Evolutionary conservation across 2,113 vertebrate genomes (phyloP), one percentile per base, ranked within the genome.

Genomic region (Procapra przewalskii): DNA sequence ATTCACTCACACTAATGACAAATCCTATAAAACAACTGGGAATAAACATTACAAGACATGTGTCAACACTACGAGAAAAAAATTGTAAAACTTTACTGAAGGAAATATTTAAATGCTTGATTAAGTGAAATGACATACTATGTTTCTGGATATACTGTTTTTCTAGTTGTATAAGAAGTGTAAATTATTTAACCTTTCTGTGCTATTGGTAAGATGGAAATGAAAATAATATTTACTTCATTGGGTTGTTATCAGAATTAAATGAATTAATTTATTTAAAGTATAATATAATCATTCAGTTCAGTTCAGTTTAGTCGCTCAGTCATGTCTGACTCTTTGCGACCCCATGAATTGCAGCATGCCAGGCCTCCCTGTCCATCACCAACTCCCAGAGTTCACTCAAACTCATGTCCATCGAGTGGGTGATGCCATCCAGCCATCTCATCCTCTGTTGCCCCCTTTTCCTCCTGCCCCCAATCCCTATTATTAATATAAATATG

Each of bases 11-110:
- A 52, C 13, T 83, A 25, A n/a, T 16, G 50, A 54, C 5, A 60
- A 92, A 90, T 81, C n/a, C n/a, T 54, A 60, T 13, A 8, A 67
- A 57, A 84, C 29, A 55, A 29, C 31, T 75, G 14, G 33, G 55
- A 92, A 62, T 71, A 71, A 81, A 82, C 43, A 87, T 16, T 33
- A 50, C 25, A 81, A 93, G 54, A 93, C 80, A 48, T 27, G 3
- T 85, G 25, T 71, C 14, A 90, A 84, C 50, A n/a, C 27, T 95
- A n/a, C 60, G n/a, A 93, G 81, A 29, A 85, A 95, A 92, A 97
- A 89, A 80, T 45, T 31, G 31, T 54, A 57, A 82, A 94, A 55
- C 50, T 82, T 71, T 71, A 50, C 40, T 59, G 8, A 88, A 94
- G 40, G 36, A 59, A 67, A 90, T 83, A 67, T 40, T 83, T 75